Evolutionary conservation across 2,888 invertebrate genomes (phyloP).

Genomic region (Scaptomyza polygonia): DNA sequence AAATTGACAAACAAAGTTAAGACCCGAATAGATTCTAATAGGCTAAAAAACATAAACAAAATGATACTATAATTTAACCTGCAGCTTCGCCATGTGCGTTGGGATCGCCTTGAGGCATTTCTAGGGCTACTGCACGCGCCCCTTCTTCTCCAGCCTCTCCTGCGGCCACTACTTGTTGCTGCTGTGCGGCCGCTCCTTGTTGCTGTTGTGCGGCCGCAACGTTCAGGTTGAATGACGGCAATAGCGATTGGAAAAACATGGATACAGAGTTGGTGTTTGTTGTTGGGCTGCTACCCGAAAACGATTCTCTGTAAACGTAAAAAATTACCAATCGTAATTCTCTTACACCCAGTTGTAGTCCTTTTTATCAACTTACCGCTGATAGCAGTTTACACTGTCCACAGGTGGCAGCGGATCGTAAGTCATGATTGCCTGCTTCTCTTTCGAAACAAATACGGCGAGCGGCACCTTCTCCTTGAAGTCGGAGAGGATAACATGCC

Average conservation of each 20-base stretch:
- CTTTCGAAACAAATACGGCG: constrained; percentile 83
- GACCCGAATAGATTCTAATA: constrained; percentile 8
- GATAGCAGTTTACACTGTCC: constrained; percentile 90
- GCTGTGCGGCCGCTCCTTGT: constrained; percentile 49
- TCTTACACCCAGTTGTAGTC: background rate
- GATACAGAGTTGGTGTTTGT: constrained; percentile 83
- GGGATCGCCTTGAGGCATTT: constrained; percentile 7
- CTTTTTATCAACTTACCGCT: constrained; percentile 82
- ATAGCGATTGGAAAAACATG: constrained; percentile 89
- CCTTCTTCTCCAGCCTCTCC: constrained; percentile 37
- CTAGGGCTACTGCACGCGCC: constrained; percentile 4
- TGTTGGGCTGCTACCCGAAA: constrained; percentile 82
- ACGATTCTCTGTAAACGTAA: constrained; percentile 74
- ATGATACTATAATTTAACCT: constrained; percentile 46
- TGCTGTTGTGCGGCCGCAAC: constrained; percentile 58
- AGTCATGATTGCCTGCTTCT: constrained; percentile 86
- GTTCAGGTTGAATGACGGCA: constrained; percentile 87
- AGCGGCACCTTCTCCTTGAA: constrained; percentile 85
- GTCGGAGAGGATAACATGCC: constrained; percentile 85
- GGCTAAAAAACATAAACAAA: background rate
- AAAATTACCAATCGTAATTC: background rate
- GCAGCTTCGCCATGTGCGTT: constrained; percentile 56
- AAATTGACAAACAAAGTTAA: constrained; percentile 6
- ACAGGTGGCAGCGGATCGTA: constrained; percentile 92
- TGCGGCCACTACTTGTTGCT: constrained; percentile 46